Evolutionary conservation across 2,888 invertebrate genomes (phyloP).

Genomic region (Pyrocoelia pectoralis): DNA sequence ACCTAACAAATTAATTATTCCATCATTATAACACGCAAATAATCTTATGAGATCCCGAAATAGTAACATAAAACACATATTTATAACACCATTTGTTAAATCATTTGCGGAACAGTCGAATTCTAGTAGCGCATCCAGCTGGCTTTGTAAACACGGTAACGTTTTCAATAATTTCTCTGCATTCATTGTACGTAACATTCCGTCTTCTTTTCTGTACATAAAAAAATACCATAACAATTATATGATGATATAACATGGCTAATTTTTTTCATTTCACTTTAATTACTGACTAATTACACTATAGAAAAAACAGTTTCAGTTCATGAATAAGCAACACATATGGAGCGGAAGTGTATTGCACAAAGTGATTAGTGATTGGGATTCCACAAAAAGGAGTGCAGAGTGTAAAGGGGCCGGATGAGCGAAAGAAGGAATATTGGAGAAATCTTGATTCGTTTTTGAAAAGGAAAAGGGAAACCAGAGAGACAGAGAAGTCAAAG

Average conservation of each 20-base stretch:
- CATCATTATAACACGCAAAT: conserved; percentile 99
- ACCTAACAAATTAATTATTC: conserved; percentile 95
- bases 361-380: no score
- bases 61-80: conserved; percentile 82
- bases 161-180: conserved; percentile 97
- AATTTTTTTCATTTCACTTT: conserved; percentile 3
- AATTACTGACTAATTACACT: no score
- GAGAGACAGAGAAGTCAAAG: no score
- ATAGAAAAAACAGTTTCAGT: no score
- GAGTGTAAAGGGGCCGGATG: no score
- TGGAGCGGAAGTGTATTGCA: no score
- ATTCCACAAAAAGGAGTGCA: no score
- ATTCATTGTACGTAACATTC: conserved; percentile 95
- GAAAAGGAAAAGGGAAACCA: no score
- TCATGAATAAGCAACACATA: no score
- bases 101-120: conserved; percentile 98
- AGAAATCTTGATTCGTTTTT: no score
- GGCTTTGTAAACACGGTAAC: conserved; percentile 92
- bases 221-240: conserved; percentile 12
- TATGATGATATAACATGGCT: not conserved
- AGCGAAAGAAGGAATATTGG: no score
- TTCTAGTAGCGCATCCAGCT: conserved; percentile 94
- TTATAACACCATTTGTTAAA: conserved; percentile 92
- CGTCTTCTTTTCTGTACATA: conserved; percentile 90
- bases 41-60: conserved; percentile 87